phyloP scores from a whole-genome alignment of 2,113 vertebrate genomes.

The Lynx canadensis region DNA sequence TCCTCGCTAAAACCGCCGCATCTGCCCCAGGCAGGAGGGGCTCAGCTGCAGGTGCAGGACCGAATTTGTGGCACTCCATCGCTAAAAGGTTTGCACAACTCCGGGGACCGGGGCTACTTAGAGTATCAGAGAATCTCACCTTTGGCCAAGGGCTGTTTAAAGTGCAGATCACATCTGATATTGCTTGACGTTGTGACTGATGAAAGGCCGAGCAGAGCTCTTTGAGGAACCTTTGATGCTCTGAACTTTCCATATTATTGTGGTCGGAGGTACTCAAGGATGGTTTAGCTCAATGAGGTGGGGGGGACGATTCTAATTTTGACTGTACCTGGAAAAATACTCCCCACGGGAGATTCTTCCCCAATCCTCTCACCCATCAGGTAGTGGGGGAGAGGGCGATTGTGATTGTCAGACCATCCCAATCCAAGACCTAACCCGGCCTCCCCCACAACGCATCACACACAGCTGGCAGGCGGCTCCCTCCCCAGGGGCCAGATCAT shows the following conservation, averaged over 20 bases:
- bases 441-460: neutral
- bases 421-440: neutral
- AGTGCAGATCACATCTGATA: neutral
- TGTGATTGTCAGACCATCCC: neutral
- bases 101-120: neutral
- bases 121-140: neutral
- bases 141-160: neutral
- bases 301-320: neutral
- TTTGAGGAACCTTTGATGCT: neutral
- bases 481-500: neutral
- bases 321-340: neutral
- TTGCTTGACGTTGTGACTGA: neutral
- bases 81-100: accelerated
- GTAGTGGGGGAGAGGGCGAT: neutral
- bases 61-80: accelerated
- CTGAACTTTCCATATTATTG: neutral
- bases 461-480: neutral
- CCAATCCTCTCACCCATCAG: neutral
- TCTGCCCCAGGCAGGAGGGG: neutral
- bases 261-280: neutral
- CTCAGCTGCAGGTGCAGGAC: neutral
- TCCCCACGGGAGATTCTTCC: neutral
- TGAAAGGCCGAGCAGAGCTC: neutral
- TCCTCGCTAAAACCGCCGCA: neutral
- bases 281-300: neutral